Percentiles rank a stretch among this genome's conserved stretches.
These are phyloP conservation scores for Asbolus verrucosus DNA, from an alignment of 1,140 invertebrate genomes.

Conservation along the genomic window DNA sequence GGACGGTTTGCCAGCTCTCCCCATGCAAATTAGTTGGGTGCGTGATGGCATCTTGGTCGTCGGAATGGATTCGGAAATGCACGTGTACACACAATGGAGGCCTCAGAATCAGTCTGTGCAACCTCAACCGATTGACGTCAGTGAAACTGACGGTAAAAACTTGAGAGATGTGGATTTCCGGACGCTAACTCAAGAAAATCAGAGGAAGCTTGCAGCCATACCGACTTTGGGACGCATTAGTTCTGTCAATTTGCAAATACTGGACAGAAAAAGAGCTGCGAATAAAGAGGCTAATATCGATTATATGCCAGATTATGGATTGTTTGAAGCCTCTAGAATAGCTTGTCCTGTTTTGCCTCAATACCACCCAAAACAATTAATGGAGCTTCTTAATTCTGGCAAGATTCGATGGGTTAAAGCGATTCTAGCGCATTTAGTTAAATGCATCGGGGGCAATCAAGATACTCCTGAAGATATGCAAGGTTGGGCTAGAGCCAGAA, in stretches of 20 bases:
- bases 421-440: conserved; percentile 95
- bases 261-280: conserved; percentile 77
- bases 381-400: conserved; percentile 98
- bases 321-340: conserved; percentile 97
- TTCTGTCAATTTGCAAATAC: conserved; percentile 83
- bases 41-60: conserved; percentile 97
- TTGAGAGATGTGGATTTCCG: conserved; percentile 84
- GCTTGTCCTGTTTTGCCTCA: conserved; percentile 98
- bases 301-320: conserved; percentile 92
- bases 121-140: conserved; percentile 45
- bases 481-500: conserved; percentile 88
- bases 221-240: conserved; percentile 84
- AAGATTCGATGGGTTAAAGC: conserved; percentile 98
- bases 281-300: conserved; percentile 74
- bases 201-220: conserved; percentile 81
- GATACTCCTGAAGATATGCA: conserved; percentile 65
- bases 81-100: conserved; percentile 99
- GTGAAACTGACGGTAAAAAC: conserved; percentile 54
- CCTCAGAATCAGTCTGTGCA: conserved; percentile 68
- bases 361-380: conserved; percentile 98
- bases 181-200: conserved; percentile 77
- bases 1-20: conserved; percentile 94
- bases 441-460: conserved; percentile 78
- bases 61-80: conserved; percentile 99
- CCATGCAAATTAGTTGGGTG: conserved; percentile 99